Evolutionary conservation across 2,888 invertebrate species (phyloP).

Genomic region (Apotomis turbidana): DNA sequence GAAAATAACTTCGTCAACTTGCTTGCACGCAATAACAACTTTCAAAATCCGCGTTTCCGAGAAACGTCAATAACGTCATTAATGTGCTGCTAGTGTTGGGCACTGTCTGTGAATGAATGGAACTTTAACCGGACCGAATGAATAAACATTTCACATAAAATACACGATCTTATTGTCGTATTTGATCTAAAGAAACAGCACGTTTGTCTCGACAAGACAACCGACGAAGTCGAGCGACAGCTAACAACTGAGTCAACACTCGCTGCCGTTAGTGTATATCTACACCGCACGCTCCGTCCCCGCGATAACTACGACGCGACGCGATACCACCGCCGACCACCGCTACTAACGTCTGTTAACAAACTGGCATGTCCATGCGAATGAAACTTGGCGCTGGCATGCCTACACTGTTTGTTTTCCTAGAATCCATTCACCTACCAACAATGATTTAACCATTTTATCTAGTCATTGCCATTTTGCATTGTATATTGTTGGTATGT

Average conservation of each 20-base stretch:
- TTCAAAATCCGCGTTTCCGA: conserved; percentile 13
- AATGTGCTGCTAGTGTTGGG: conserved; percentile 36
- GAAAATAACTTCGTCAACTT: conserved; percentile 29
- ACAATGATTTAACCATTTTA: conserved; percentile 64
- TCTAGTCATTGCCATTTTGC: conserved; percentile 60
- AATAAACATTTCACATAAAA: conserved; percentile 16
- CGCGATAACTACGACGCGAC: conserved; percentile 22
- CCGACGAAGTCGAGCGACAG: conserved; percentile 35
- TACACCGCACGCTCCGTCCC: conserved; percentile 20
- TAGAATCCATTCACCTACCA: conserved; percentile 72
- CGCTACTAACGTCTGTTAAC: conserved; percentile 25
- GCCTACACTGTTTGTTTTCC: conserved; percentile 64
- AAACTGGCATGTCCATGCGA: conserved; percentile 38
- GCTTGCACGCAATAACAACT: conserved; percentile 19
- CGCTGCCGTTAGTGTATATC: conserved; percentile 47
- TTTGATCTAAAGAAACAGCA: conserved; percentile 7
- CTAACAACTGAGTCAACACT: conserved; percentile 43
- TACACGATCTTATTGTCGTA: conserved; percentile 16
- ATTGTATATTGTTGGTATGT: conserved; percentile 49
- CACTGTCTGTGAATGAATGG: conserved; percentile 35
- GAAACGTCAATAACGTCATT: conserved; percentile 31
- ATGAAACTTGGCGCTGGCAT: conserved; percentile 59
- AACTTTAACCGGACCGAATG: conserved; percentile 23
- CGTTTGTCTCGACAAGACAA: conserved; percentile 26
- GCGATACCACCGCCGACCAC: neutral